Base-by-base conservation (phyloP, 23 tunicate species). In the Pegea sp. region DNA sequence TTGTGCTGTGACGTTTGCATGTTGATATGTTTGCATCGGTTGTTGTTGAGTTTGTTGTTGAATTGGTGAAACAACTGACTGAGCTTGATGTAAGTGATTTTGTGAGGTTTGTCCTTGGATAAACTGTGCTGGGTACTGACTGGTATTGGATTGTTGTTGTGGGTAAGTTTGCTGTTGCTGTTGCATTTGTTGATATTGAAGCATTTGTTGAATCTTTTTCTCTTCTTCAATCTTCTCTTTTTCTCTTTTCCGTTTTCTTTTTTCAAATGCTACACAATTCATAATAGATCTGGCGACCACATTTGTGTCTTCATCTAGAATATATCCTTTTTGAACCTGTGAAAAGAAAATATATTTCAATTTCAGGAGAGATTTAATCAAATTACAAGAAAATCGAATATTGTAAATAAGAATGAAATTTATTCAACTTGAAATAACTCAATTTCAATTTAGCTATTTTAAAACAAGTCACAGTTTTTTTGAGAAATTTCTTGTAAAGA, bases 251-350 rank as follows among this genome's bases (percentile, higher is more conserved):
- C 79, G 62, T 3, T 79, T 61, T 11, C 81, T 68, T 31, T 73
- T 69, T 24, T 65, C 33, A 49, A 62, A 62, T 8, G 86, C 52
- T 30, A 84, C 49, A 42, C 76, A 84, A 56, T 72, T 53, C 2
- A 76, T 63, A 31, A 84, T 84, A 1, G 76, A 74, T 51, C 73
- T 84, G 24, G 95, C 95, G 21, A 84, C 95, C 4, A 63, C 53
- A 54, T 66, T 79, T 8, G 68, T 76, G 50, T 84, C 95, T 58
- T 73, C 95, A 33, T 84, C 76, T 27, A 69, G 95, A 1, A 84
- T 67, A 43, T 69, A 84, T 43, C 76, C 95, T 42, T 84, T 84
- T 56, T 84, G 84, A 22, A 72, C 84, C 95, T 84, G 61, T 33
- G 43, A 53, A 52, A 59, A 0, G 33, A 52, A 30, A 28, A 30